Percentiles rank a stretch among this genome's conserved stretches.
Conservation (phyloP, 2,888 invertebrate genomes). For the Pharmacophagus antenor region DNA sequence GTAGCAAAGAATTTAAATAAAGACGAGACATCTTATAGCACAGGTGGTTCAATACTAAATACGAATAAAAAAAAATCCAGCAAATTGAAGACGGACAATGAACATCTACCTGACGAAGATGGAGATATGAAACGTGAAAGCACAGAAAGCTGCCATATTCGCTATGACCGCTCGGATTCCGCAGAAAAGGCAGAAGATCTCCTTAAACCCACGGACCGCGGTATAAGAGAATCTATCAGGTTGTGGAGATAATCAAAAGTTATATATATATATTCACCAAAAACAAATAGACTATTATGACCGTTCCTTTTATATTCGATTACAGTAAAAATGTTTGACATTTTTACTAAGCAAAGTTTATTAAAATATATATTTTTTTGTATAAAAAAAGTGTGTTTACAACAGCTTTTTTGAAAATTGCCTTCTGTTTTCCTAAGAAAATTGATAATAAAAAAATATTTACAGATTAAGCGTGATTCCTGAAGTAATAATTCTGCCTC, state of each 20-base stretch:
- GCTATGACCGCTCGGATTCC: constrained; percentile 20
- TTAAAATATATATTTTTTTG: too few relatives aligned
- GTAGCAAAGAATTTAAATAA: background rate
- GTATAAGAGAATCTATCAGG: constrained; percentile 45
- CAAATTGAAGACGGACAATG: constrained; percentile 7
- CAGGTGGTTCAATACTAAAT: background rate
- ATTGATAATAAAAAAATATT: constrained; percentile 19
- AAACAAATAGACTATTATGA: too few relatives aligned
- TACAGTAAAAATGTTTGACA: too few relatives aligned
- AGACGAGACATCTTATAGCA: constrained; percentile 7
- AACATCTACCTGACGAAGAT: constrained; percentile 5
- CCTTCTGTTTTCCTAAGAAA: too few relatives aligned
- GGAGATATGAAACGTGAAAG: constrained; percentile 11
- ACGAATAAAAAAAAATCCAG: constrained; percentile 18
- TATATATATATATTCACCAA: too few relatives aligned
- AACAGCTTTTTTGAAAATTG: too few relatives aligned
- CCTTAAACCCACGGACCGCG: constrained; percentile 38
- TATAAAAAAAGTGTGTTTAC: too few relatives aligned
- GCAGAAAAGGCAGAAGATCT: constrained; percentile 40
- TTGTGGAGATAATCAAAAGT: constrained; percentile 28
- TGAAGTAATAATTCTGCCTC: constrained; percentile 31
- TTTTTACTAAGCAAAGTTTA: too few relatives aligned
- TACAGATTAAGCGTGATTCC: constrained; percentile 53
- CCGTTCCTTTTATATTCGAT: too few relatives aligned
- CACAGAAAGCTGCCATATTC: constrained; percentile 8